Conservation (phyloP, 2,888 invertebrate species). For the Nomada ferruginata region DNA sequence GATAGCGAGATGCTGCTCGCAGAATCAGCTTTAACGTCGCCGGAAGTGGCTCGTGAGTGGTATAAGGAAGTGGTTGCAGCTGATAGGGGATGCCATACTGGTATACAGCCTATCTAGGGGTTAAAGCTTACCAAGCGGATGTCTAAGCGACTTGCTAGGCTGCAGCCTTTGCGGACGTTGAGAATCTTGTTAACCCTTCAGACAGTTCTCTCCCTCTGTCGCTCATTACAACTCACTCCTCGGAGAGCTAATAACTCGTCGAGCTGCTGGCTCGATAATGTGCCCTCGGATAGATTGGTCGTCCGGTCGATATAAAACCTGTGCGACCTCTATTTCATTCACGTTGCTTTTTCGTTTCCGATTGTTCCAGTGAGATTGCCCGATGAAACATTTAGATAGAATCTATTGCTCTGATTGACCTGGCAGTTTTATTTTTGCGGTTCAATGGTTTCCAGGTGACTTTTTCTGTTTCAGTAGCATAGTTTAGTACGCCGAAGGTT, state of each 20-base stretch:
- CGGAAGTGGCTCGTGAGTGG: constrained; percentile 58
- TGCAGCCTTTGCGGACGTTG: constrained; percentile 59
- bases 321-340: neutral
- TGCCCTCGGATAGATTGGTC: constrained; percentile 25
- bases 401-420: neutral
- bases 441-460: neutral
- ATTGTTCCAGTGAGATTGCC: neutral
- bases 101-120: constrained; percentile 47
- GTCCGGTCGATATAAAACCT: constrained; percentile 15
- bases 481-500: neutral
- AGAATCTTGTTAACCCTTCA: constrained; percentile 69
- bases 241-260: constrained; percentile 3
- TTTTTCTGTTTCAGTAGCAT: no score
- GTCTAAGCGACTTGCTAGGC: constrained; percentile 51
- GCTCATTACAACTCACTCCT: constrained; percentile 11
- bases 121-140: constrained; percentile 54
- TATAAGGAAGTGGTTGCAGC: constrained; percentile 42
- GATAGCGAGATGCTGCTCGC: constrained; percentile 34
- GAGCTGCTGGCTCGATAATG: constrained; percentile 25
- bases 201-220: neutral
- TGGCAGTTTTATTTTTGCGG: neutral
- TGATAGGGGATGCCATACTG: constrained; percentile 43
- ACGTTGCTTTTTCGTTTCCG: neutral
- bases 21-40: constrained; percentile 55
- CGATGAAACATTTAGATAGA: neutral